Evolutionary conservation across 2,113 vertebrate species (phyloP).

Genomic region (Lethenteron reissneri): DNA sequence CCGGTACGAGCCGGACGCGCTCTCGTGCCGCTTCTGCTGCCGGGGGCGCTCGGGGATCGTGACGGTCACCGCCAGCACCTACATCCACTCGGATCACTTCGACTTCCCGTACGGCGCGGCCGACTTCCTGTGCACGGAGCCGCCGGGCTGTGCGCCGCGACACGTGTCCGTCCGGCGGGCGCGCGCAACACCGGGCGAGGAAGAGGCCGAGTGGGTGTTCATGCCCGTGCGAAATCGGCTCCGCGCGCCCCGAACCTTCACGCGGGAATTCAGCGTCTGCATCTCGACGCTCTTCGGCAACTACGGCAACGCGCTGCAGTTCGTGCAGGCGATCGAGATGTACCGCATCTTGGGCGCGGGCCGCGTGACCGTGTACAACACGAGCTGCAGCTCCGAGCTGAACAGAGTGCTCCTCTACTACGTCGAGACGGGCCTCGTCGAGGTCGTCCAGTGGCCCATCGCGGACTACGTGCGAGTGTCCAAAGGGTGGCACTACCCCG

Average conservation of each 20-base stretch:
- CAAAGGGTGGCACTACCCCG: neutral
- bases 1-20: neutral
- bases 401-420: conserved; percentile 12
- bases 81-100: conserved; percentile 7
- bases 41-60: neutral
- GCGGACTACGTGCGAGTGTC: neutral
- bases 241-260: neutral
- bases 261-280: conserved; percentile 11
- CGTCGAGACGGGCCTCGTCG: conserved; percentile 8
- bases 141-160: too few relatives aligned
- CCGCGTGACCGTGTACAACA: conserved; percentile 13
- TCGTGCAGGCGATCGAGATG: conserved; percentile 13
- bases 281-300: conserved; percentile 12
- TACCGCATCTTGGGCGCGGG: neutral
- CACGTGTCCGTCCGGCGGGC: too few relatives aligned
- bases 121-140: conserved; percentile 9
- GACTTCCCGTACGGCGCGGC: conserved; percentile 11
- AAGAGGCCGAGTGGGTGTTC: too few relatives aligned
- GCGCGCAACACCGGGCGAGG: too few relatives aligned
- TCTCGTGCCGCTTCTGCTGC: conserved; percentile 9
- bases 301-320: conserved; percentile 12
- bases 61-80: too few relatives aligned
- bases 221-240: neutral
- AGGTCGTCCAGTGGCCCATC: conserved; percentile 12
- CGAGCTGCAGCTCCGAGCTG: conserved; percentile 8